These are phyloP conservation scores for Eleutherodactylus coqui DNA, from an alignment of 2,797 vertebrate species.

Conservation along the genomic window DNA sequence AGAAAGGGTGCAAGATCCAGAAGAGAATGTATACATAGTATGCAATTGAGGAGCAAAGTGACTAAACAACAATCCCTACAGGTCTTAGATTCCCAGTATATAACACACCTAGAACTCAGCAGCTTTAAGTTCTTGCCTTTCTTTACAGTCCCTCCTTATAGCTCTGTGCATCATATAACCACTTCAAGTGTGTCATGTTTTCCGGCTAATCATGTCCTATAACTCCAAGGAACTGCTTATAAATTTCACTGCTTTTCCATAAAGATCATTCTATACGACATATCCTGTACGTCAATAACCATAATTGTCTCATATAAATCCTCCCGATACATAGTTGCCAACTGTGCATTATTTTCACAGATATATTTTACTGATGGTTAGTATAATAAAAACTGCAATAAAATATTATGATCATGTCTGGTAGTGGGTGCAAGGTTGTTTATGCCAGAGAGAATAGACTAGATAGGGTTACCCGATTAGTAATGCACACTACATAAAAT, in stretches of 20 bases:
- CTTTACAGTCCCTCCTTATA: conserved; percentile 10
- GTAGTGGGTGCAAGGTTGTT: background rate
- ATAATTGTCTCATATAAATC: conserved; percentile 26
- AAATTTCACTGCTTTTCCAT: conserved; percentile 45
- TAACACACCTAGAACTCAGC: background rate
- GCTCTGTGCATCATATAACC: conserved; percentile 19
- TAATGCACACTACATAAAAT: background rate
- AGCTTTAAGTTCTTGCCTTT: background rate
- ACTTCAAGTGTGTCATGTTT: conserved; percentile 31
- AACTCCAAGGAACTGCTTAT: conserved; percentile 19
- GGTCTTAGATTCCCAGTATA: background rate
- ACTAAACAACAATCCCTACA: background rate
- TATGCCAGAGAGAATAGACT: background rate
- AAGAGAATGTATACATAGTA: background rate
- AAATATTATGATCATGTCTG: conserved; percentile 10
- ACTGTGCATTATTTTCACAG: conserved; percentile 7
- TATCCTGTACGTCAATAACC: conserved; percentile 39
- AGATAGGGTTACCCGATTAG: background rate
- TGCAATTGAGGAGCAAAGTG: background rate
- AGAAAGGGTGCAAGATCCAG: background rate
- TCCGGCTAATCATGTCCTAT: conserved; percentile 27
- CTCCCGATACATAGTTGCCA: background rate
- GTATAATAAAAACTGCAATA: conserved; percentile 5
- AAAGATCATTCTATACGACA: conserved; percentile 29
- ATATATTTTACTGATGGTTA: background rate